Percentiles rank a stretch among this genome's conserved stretches.
These are phyloP conservation scores for Seriola quinqueradiata DNA, from an alignment of 2,113 vertebrate species.

Conservation along the genomic window DNA sequence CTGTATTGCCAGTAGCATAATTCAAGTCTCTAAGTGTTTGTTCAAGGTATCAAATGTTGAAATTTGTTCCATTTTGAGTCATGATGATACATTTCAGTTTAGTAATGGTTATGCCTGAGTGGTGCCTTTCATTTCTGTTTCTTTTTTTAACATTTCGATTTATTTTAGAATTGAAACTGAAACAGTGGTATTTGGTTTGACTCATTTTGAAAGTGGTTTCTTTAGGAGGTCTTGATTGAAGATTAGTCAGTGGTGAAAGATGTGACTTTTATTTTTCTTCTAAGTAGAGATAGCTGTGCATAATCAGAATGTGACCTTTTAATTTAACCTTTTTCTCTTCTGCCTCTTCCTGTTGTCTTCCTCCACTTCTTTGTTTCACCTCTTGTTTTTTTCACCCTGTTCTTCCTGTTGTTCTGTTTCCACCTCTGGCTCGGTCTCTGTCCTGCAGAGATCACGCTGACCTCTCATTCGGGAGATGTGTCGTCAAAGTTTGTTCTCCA, in stretches of 20 bases:
- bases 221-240: not conserved
- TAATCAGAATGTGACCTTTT: not conserved
- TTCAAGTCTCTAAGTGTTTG: not conserved
- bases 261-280: too few relatives aligned
- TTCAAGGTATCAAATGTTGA: not conserved
- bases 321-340: not conserved
- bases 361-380: not conserved
- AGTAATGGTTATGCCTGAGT: not conserved
- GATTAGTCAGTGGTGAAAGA: not conserved
- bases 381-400: not conserved
- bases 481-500: constrained; percentile 98
- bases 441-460: constrained; percentile 91
- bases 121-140: not conserved
- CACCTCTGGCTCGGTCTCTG: not conserved
- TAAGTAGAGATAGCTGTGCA: not conserved
- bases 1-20: not conserved
- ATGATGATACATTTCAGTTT: not conserved
- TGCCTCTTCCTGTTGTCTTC: not conserved
- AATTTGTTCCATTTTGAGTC: not conserved
- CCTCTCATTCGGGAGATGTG: constrained; percentile 93
- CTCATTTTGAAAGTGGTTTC: not conserved
- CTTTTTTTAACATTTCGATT: not conserved
- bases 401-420: not conserved
- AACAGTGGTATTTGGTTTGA: not conserved
- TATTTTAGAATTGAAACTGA: not conserved